These are phyloP conservation scores for Fundulus diaphanus DNA, from an alignment of 2,797 vertebrate genomes.

Conservation along the genomic window DNA sequence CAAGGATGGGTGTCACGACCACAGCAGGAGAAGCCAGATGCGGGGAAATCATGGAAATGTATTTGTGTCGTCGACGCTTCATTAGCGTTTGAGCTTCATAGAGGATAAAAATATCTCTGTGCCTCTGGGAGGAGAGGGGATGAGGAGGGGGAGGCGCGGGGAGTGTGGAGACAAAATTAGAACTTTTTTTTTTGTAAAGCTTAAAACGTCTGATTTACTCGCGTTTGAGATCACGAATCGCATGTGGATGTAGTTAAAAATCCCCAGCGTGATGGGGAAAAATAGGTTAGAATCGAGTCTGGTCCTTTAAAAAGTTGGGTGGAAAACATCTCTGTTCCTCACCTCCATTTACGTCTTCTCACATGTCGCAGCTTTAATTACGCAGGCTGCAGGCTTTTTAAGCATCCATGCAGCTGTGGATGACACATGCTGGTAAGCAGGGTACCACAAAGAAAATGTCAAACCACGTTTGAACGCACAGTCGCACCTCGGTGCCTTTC, in stretches of 20 bases:
- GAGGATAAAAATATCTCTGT: constrained; percentile 78
- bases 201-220: constrained; percentile 6
- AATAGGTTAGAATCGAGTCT: constrained; percentile 41
- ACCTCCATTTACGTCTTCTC: constrained; percentile 13
- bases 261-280: constrained; percentile 23
- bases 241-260: constrained; percentile 4
- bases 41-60: constrained; percentile 50
- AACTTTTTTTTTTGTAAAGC: neutral
- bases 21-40: constrained; percentile 22
- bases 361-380: constrained; percentile 13
- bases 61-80: constrained; percentile 69
- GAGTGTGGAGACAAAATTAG: constrained; percentile 25
- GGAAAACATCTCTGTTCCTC: constrained; percentile 46
- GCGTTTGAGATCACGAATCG: neutral
- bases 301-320: constrained; percentile 32
- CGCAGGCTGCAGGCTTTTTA: constrained; percentile 7
- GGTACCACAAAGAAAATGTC: neutral
- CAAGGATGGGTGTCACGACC: constrained; percentile 19
- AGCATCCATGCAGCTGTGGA: neutral
- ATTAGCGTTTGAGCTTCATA: constrained; percentile 72
- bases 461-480: neutral
- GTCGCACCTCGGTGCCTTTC: neutral
- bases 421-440: neutral
- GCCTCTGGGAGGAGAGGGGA: constrained; percentile 70
- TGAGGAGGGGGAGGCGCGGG: constrained; percentile 40